phyloP scores from a whole-genome alignment of 2,797 vertebrate species.

The Poecilia picta region DNA sequence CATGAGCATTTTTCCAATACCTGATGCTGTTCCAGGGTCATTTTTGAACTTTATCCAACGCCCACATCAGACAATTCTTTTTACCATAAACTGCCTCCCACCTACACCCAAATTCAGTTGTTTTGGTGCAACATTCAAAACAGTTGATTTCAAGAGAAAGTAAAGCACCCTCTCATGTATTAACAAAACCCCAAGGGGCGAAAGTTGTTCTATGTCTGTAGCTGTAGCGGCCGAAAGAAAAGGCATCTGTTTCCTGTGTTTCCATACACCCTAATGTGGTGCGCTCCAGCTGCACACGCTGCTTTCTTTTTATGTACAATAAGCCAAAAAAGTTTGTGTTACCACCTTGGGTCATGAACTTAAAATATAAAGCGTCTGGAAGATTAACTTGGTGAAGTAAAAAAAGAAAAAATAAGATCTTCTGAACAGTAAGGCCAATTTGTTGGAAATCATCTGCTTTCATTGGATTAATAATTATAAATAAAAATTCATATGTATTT shows the following conservation, averaged over 20 bases:
- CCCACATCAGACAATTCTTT: slow-evolving; percentile 11
- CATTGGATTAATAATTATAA: background rate
- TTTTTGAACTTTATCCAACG: background rate
- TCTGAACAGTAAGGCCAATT: background rate
- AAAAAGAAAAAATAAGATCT: background rate
- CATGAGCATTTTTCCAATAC: background rate
- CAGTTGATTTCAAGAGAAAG: slow-evolving; percentile 73
- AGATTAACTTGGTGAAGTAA: background rate
- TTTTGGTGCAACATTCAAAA: slow-evolving; percentile 72
- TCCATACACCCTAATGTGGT: slow-evolving; percentile 70
- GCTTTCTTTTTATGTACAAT: slow-evolving; percentile 54
- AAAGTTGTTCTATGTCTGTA: slow-evolving; percentile 81
- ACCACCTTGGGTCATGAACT: slow-evolving; percentile 28
- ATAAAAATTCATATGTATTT: background rate
- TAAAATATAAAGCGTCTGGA: slow-evolving; percentile 5
- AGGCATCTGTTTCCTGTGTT: slow-evolving; percentile 88
- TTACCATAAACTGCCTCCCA: background rate
- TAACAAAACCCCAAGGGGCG: slow-evolving; percentile 79
- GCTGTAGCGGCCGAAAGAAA: slow-evolving; percentile 76
- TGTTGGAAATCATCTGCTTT: background rate
- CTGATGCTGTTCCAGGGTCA: background rate
- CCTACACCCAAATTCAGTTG: slow-evolving; percentile 18
- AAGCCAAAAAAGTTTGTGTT: slow-evolving; percentile 41
- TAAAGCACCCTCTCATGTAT: slow-evolving; percentile 60
- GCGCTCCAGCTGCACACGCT: slow-evolving; percentile 71